phyloP scores from a whole-genome alignment of 1,140 invertebrate genomes.

The Manduca sexta region DNA sequence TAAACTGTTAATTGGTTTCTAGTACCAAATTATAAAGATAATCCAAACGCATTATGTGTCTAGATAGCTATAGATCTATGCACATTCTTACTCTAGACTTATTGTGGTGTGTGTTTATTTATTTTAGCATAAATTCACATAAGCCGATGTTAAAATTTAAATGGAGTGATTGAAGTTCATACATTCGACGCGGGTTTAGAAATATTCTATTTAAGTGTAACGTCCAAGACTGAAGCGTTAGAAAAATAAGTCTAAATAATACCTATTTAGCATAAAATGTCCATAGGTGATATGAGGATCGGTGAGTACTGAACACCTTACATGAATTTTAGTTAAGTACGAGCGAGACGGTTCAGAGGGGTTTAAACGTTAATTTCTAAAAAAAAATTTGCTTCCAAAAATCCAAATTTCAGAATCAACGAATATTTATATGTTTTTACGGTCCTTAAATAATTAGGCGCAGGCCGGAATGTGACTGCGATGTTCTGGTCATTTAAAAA shows the following conservation, averaged over 20 bases:
- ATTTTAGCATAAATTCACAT: constrained; percentile 1
- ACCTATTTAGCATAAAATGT: constrained; percentile 70
- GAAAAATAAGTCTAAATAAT: constrained; percentile 68
- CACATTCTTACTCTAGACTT: neutral
- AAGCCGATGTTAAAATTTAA: neutral
- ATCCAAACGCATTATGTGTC: too few relatives aligned
- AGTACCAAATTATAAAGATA: too few relatives aligned
- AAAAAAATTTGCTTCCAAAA: constrained; percentile 56
- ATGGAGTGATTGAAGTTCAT: constrained; percentile 22
- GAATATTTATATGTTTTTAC: constrained; percentile 66
- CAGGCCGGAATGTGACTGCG: neutral
- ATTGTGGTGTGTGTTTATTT: constrained; percentile 1
- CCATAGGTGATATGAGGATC: constrained; percentile 60
- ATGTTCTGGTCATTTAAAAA: neutral
- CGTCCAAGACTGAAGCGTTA: constrained; percentile 72
- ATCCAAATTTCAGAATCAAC: constrained; percentile 65
- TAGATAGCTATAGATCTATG: too few relatives aligned
- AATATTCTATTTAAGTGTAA: constrained; percentile 71
- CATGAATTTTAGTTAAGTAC: constrained; percentile 1
- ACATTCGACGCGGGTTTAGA: constrained; percentile 69
- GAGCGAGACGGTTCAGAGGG: constrained; percentile 1
- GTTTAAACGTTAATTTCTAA: constrained; percentile 25
- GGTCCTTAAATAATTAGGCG: constrained; percentile 10
- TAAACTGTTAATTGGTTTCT: too few relatives aligned
- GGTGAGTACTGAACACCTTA: constrained; percentile 21